Evolutionary conservation across 2,888 invertebrate species (phyloP).

Genomic region (Acanthosoma haemorrhoidale): DNA sequence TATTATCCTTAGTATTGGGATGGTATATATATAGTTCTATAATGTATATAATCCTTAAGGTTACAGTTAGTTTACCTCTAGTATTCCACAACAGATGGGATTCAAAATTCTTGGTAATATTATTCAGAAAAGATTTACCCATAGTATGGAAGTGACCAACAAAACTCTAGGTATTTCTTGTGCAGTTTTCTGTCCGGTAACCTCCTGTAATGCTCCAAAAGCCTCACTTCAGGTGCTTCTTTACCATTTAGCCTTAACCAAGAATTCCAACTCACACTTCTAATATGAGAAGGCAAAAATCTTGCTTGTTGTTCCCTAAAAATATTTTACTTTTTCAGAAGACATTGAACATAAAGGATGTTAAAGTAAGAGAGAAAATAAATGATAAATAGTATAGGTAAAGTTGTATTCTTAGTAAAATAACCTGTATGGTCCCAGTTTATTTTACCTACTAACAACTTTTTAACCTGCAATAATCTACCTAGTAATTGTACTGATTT

Average conservation of each 20-base stretch:
- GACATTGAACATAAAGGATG: not conserved
- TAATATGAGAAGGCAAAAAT: slow-evolving; percentile 48
- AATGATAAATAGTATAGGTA: not conserved
- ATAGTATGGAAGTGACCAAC: slow-evolving; percentile 84
- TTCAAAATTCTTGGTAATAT: no score
- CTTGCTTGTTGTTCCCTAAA: slow-evolving; percentile 65
- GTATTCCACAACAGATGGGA: no score
- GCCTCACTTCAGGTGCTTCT: slow-evolving; percentile 76
- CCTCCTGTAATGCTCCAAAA: slow-evolving; percentile 80
- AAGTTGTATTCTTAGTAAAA: not conserved
- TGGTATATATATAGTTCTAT: no score
- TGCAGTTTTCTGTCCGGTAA: slow-evolving; percentile 79
- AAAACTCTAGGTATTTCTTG: slow-evolving; percentile 83
- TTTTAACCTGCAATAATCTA: no score
- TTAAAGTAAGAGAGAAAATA: not conserved
- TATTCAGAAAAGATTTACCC: slow-evolving; percentile 55
- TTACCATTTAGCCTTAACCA: slow-evolving; percentile 68
- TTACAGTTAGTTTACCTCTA: no score
- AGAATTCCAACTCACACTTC: slow-evolving; percentile 52
- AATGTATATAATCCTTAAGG: no score
- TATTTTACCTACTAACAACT: no score
- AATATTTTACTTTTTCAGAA: not conserved
- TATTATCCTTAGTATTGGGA: no score
- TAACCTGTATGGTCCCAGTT: no score
- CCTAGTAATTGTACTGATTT: no score